Percentiles rank a stretch among this genome's conserved stretches.
These are phyloP conservation scores for Andrena bicolor DNA, from an alignment of 2,888 invertebrate species.

Conservation along the genomic window DNA sequence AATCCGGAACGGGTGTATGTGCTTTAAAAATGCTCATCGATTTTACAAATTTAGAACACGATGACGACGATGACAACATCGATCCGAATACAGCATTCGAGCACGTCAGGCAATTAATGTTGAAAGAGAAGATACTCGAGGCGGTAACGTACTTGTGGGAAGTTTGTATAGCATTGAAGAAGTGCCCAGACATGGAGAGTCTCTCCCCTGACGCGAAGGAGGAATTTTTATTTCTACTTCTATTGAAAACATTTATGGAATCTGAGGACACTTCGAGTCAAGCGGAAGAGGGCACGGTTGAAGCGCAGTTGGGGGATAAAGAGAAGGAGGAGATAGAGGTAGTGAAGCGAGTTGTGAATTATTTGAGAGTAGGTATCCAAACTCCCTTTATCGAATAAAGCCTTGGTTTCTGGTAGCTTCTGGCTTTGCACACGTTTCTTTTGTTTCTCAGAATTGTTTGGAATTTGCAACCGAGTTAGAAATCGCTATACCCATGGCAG, in stretches of 20 bases:
- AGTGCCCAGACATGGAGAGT: slow-evolving; percentile 63
- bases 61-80: slow-evolving; percentile 62
- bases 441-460: slow-evolving; percentile 85
- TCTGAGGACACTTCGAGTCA: slow-evolving; percentile 74
- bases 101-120: slow-evolving; percentile 78
- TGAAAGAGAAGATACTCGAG: slow-evolving; percentile 75
- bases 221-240: slow-evolving; percentile 74
- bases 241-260: slow-evolving; percentile 80
- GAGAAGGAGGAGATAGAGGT: slow-evolving; percentile 87
- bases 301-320: slow-evolving; percentile 77
- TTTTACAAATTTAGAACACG: slow-evolving; percentile 36
- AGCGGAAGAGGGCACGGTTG: neutral
- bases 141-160: slow-evolving; percentile 75
- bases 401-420: neutral
- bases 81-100: slow-evolving; percentile 77
- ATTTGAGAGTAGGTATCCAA: slow-evolving; percentile 88
- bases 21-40: neutral
- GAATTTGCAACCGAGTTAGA: slow-evolving; percentile 86
- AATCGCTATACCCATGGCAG: slow-evolving; percentile 88
- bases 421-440: neutral
- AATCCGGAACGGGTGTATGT: slow-evolving; percentile 16
- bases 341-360: slow-evolving; percentile 89
- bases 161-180: slow-evolving; percentile 63
- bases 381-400: neutral
- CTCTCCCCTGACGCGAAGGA: slow-evolving; percentile 70